A percentile compares a stretch with the other conserved stretches of the same genome.
These are phyloP conservation scores for Phoebastria nigripes DNA, from an alignment of 2,797 vertebrate species.

Conservation along the genomic window DNA sequence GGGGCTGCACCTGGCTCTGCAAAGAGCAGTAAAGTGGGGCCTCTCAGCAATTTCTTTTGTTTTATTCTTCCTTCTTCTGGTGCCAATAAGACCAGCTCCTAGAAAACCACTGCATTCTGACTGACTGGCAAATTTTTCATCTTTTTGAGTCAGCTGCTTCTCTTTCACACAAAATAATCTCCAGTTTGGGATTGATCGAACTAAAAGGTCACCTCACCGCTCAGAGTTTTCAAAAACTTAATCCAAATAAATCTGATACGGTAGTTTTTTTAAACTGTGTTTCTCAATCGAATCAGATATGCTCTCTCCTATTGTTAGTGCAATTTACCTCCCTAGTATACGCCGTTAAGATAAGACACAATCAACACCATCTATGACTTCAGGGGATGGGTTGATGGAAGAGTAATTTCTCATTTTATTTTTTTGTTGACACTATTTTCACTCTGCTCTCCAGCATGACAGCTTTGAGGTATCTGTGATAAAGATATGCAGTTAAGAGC, in stretches of 20 bases:
- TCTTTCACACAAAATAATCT: constrained; percentile 7
- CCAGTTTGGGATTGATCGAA: constrained; percentile 9
- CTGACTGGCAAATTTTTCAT: background rate
- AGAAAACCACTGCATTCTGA: background rate
- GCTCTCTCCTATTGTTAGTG: constrained; percentile 26
- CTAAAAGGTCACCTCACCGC: background rate
- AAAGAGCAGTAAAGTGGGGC: background rate
- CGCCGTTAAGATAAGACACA: constrained; percentile 32
- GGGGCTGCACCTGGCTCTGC: background rate
- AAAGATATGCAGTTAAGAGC: constrained; percentile 17
- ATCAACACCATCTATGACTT: constrained; percentile 48
- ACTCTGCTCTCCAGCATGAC: background rate
- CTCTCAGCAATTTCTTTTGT: background rate
- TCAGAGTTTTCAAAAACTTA: background rate
- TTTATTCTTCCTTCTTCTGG: background rate
- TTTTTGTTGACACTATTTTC: constrained; percentile 37
- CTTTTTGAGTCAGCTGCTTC: background rate
- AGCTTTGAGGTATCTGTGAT: constrained; percentile 20
- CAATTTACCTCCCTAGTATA: constrained; percentile 43
- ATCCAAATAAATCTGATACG: background rate
- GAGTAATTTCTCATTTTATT: constrained; percentile 51
- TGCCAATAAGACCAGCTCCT: background rate
- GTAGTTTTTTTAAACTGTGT: background rate
- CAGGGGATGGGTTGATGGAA: constrained; percentile 16
- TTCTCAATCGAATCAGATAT: background rate